Evolutionary conservation across 2,797 vertebrate genomes (phyloP).

Genomic region (Anguilla megastoma): DNA sequence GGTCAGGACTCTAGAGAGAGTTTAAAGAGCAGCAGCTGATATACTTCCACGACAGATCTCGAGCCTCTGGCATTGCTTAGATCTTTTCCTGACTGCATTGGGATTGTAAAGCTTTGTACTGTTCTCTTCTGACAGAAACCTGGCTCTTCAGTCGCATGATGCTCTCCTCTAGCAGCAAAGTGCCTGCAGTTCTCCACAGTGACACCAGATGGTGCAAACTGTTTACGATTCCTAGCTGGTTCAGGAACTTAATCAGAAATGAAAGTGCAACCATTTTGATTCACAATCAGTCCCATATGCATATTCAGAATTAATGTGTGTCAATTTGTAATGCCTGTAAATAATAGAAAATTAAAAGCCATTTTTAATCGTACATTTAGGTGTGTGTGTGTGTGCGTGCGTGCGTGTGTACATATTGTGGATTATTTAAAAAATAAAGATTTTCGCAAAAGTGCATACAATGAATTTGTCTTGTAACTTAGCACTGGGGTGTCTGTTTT

Average conservation of each 20-base stretch:
- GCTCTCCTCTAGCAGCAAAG: not conserved
- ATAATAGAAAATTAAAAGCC: not conserved
- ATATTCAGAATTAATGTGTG: not conserved
- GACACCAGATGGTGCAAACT: conserved; percentile 51
- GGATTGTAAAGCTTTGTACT: conserved; percentile 16
- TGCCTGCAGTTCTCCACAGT: not conserved
- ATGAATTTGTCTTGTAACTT: not conserved
- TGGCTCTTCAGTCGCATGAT: not conserved
- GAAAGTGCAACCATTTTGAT: not conserved
- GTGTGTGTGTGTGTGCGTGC: not conserved
- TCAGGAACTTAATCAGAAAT: not conserved
- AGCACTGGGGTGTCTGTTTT: not conserved
- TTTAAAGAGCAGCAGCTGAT: not conserved
- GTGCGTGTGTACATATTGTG: not conserved
- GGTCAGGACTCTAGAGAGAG: not conserved
- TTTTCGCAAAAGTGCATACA: not conserved
- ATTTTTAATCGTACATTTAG: not conserved
- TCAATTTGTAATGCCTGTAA: not conserved
- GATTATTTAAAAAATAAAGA: not conserved
- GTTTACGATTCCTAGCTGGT: conserved; percentile 15
- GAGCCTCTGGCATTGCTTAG: no score
- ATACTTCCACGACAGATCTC: not conserved
- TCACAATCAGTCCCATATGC: not conserved
- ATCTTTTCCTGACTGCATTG: not conserved
- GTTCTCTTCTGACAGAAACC: not conserved